Evolutionary conservation across 2,113 vertebrate genomes (phyloP), one percentile per base, ranked within the genome.

Genomic region (Cathartes aura): DNA sequence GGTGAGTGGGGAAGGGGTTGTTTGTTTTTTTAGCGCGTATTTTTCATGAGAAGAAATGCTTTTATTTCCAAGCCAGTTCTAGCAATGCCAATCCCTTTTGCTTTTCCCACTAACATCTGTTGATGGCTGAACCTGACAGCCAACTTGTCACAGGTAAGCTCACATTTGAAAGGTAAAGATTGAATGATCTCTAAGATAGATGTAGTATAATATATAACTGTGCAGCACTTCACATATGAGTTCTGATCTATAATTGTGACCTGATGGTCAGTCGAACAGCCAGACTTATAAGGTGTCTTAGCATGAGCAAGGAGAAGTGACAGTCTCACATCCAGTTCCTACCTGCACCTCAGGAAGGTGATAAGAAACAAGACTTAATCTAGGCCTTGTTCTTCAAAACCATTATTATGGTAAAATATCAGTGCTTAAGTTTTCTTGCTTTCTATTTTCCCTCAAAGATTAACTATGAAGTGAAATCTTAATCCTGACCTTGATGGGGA

Each of bases 1-100:
- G 63, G 55, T 73, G 68, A 67, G 63, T 20, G 87, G 55, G 71
- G 80, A 93, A 68, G 87, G 90, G 66, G 52, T 82, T 89, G 92
- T 83, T 94, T 94, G 70, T 62, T 93, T 66, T 72, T 73, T 64
- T 27, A 66, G 71, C 1, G 0, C 0, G 1, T 48, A 20, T 84
- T 89, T 91, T 76, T 72, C 47, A 52, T 15, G 6, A 88, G 36
- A 55, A 84, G 24, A 32, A 9, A 45, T 9, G 11, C 10, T 74
- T 93, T 67, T 63, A 42, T 82, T 58, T 87, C 87, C 68, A 59
- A 34, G 63, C 80, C 63, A 52, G 60, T 13, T 50, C 15, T 66
- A 56, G 42, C 1, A 0, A 17, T 9, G 38, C 47, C 50, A 58
- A 10, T 43, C 45, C 52, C 58, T 55, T 42, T 38, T 32, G 23